Evolutionary conservation across 2,888 invertebrate genomes (phyloP), one percentile per base, ranked within the genome.

Genomic region (Timema cristinae): DNA sequence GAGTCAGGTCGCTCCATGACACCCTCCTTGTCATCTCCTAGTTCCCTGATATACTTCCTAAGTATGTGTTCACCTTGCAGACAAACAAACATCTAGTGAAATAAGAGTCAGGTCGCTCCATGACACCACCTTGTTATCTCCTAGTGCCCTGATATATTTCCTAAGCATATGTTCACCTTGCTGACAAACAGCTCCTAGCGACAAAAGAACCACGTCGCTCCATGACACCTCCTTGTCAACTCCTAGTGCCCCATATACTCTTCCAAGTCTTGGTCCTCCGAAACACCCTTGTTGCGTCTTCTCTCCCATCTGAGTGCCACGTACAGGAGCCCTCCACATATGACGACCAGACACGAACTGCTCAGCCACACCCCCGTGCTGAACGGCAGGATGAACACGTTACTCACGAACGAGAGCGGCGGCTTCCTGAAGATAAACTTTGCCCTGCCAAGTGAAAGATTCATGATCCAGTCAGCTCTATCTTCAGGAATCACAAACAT

Each of bases 361-460:
- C 71, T 69, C 16, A 69, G 11, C 75, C 75, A 75, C 15, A 73
- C 72, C 5, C 66, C 66, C 10, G 63, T 59, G n/a, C 66, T 69
- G 67, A 75, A 75, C 10, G 75, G 75, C n/a, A 75, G 71, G 9
- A 69, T 71, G 71, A 75, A 75, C 52, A 75, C 61, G 66, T 74
- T 75, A 51, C 50, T 69, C 67, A 74, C 72, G 63, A 72, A 73
- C 11, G 73, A 71, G 7, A 75, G 73, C 11, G 75, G 75, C 7
- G 75, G 75, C 67, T 73, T 73, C 32, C 74, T 69, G 69, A 75
- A 75, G 56, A 73, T 67, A 66, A 74, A 73, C 52, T 70, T 68
- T 2, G 68, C 50, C 68, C 73, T 73, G 72, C 32, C 32, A 49
- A 47, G 13, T 16, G 4, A 48, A 87, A 32, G 32, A 32, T 32